Conservation (phyloP, 1,140 invertebrate species). For the Venustaconcha ellipsiformis region DNA sequence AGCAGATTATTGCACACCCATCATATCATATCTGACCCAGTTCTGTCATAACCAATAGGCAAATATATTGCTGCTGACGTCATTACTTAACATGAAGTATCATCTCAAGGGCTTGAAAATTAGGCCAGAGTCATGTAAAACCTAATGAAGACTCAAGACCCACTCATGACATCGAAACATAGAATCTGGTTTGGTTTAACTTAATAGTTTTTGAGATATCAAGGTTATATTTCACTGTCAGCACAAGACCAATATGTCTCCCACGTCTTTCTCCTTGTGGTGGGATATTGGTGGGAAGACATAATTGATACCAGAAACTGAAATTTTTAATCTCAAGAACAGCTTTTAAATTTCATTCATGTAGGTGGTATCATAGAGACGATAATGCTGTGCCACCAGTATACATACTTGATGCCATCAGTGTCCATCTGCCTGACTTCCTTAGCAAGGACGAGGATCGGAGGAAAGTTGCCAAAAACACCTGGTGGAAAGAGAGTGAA, state of each 20-base stretch:
- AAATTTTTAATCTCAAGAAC: not conserved
- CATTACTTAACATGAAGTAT: too few species aligned
- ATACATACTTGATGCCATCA: slow-evolving; percentile 77
- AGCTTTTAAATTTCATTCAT: not conserved
- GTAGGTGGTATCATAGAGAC: slow-evolving; percentile 80
- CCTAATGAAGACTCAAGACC: too few species aligned
- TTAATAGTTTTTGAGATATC: not conserved
- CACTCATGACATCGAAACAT: too few species aligned
- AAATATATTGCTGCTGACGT: too few species aligned
- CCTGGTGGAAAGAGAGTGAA: slow-evolving; percentile 41
- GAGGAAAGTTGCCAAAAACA: slow-evolving; percentile 28
- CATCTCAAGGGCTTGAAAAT: too few species aligned
- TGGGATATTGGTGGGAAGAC: not conserved
- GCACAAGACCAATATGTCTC: not conserved
- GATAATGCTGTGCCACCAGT: slow-evolving; percentile 79
- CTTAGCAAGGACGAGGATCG: slow-evolving; percentile 27
- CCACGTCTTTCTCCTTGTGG: not conserved
- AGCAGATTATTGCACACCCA: too few species aligned
- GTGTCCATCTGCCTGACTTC: slow-evolving; percentile 42
- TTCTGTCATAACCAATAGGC: too few species aligned
- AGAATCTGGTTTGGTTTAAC: not conserved
- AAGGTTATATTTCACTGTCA: not conserved
- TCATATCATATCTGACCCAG: too few species aligned
- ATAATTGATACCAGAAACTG: not conserved
- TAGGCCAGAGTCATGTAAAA: too few species aligned